These are phyloP conservation scores for Lacerta agilis DNA, from an alignment of 2,797 vertebrate genomes.

Conservation along the genomic window DNA sequence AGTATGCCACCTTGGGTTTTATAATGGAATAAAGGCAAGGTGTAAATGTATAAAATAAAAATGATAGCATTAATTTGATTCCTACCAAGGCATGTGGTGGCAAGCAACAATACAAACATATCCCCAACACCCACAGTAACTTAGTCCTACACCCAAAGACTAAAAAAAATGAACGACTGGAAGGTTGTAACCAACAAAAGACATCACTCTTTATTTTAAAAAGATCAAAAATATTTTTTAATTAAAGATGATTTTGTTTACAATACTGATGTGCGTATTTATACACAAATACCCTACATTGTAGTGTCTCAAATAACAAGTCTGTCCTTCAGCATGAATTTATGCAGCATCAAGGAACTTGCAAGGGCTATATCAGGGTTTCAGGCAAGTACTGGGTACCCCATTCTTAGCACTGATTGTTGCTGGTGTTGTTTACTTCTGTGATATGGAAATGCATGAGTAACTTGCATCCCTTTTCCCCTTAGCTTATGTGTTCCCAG, in stretches of 20 bases:
- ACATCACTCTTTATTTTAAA: constrained; percentile 62
- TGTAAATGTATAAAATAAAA: no score
- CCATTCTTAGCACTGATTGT: constrained; percentile 32
- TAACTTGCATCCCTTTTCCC: background rate
- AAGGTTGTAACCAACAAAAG: background rate
- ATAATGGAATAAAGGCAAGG: no score
- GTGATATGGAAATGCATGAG: constrained; percentile 22
- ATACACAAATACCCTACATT: constrained; percentile 37
- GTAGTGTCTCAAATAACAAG: constrained; percentile 26
- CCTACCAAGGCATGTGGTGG: background rate
- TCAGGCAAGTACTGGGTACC: constrained; percentile 8
- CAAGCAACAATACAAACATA: background rate
- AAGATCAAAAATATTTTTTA: constrained; percentile 69
- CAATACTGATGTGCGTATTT: constrained; percentile 25
- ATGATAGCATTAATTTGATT: no score
- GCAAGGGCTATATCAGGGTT: background rate
- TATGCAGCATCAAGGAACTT: constrained; percentile 23
- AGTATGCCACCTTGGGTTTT: no score
- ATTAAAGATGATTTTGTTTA: constrained; percentile 55
- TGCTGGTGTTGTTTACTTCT: constrained; percentile 66
- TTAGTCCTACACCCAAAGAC: no score
- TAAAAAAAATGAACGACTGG: background rate
- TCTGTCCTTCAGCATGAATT: constrained; percentile 2
- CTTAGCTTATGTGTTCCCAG: background rate
- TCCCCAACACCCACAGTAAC: no score